Conservation (phyloP, 2,113 vertebrate species). For the Amblyornis subalaris region DNA sequence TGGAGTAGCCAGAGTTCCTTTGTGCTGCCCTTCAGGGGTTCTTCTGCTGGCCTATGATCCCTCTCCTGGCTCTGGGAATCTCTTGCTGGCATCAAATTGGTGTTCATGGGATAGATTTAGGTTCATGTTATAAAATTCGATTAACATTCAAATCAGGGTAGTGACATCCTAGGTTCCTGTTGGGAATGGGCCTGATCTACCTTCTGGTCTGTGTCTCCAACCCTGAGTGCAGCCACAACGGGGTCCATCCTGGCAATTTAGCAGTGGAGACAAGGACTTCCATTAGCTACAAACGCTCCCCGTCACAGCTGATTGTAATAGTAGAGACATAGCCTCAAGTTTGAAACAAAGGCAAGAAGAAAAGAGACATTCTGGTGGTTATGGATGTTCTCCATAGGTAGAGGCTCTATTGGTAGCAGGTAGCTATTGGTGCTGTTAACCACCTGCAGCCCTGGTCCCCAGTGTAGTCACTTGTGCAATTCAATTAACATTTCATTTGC, state of each 20-base stretch:
- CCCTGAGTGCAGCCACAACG: accelerated
- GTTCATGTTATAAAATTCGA: neutral
- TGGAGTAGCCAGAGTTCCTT: neutral
- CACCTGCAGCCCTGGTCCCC: neutral
- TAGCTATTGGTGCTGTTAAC: neutral
- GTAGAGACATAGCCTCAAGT: neutral
- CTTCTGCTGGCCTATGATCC: neutral
- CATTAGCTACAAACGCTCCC: neutral
- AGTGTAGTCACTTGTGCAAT: neutral
- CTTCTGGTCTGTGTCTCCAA: accelerated
- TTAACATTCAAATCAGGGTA: neutral
- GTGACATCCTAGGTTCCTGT: neutral
- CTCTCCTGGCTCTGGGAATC: neutral
- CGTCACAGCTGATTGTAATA: neutral
- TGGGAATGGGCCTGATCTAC: neutral
- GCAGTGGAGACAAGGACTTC: neutral
- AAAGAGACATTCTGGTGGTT: neutral
- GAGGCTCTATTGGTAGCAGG: neutral
- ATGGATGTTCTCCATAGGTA: neutral
- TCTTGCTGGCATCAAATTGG: neutral
- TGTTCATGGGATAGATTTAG: neutral
- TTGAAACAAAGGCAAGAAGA: neutral
- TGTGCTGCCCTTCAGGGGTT: neutral
- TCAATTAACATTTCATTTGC: neutral
- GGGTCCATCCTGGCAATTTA: neutral